Evolutionary conservation across 2,113 vertebrate genomes (phyloP).

Genomic region (Ptyas mucosa): DNA sequence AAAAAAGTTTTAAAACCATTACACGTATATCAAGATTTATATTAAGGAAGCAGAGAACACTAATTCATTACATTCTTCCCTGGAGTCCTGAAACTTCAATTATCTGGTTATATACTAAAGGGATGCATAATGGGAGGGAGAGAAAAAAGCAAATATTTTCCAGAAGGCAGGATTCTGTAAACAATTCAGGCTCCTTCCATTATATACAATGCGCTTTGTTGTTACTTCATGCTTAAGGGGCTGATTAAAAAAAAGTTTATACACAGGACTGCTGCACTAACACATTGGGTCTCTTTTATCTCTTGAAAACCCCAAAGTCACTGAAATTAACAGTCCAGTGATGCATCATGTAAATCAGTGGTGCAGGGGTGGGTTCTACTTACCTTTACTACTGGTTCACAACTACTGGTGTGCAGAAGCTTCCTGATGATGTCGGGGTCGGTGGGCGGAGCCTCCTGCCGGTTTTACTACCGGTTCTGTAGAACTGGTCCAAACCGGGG

Average conservation of each 20-base stretch:
- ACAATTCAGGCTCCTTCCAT: conserved; percentile 12
- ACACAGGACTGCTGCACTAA: background rate
- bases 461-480: too few species aligned
- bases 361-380: too few species aligned
- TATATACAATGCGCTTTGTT: background rate
- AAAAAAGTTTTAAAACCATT: background rate
- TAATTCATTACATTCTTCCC: conserved; percentile 57
- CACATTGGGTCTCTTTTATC: background rate
- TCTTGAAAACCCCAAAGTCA: conserved; percentile 24
- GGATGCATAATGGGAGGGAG: conserved; percentile 1
- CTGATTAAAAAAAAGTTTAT: background rate
- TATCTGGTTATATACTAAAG: conserved; percentile 8
- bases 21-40: conserved; percentile 7
- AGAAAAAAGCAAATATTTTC: background rate
- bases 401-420: too few species aligned
- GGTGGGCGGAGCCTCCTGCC: too few species aligned
- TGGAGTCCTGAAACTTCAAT: conserved; percentile 41
- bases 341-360: fast-evolving
- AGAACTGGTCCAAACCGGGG: too few species aligned
- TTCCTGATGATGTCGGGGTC: too few species aligned
- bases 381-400: too few species aligned
- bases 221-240: conserved; percentile 13
- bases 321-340: conserved; percentile 1
- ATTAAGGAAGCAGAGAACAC: conserved; percentile 41
- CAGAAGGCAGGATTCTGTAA: background rate